Conservation (phyloP, 1,140 invertebrate genomes). For the Saccostrea cuccullata region DNA sequence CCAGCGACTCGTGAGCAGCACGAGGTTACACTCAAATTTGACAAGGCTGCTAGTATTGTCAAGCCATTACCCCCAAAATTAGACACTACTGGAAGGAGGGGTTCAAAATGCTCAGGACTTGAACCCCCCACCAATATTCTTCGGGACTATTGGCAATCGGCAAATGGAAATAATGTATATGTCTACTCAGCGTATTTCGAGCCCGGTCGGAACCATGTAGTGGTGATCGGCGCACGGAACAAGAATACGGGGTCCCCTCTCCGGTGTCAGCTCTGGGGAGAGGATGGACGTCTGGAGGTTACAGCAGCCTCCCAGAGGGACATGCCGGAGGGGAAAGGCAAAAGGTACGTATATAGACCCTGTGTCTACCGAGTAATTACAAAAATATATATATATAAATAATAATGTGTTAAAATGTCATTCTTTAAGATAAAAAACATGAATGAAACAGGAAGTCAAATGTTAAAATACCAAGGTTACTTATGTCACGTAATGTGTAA, state of each 20-base stretch:
- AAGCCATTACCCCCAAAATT: background rate
- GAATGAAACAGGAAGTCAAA: too few relatives aligned
- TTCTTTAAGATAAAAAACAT: too few relatives aligned
- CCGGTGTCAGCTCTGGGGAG: conserved; percentile 15
- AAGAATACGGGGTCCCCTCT: background rate
- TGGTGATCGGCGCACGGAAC: conserved; percentile 11
- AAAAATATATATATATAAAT: too few relatives aligned
- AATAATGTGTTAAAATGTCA: too few relatives aligned
- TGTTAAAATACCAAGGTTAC: too few relatives aligned
- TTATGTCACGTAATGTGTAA: too few relatives aligned
- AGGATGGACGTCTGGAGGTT: background rate
- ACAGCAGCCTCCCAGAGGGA: background rate
- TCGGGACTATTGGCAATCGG: background rate
- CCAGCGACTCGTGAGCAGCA: background rate
- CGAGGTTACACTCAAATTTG: background rate
- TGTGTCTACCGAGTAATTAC: too few relatives aligned
- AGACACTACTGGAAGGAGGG: conserved; percentile 50
- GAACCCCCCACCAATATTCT: background rate
- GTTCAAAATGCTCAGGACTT: conserved; percentile 40
- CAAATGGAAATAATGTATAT: background rate
- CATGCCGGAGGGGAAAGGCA: conserved; percentile 26
- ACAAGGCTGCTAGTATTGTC: background rate
- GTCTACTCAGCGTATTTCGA: conserved; percentile 16
- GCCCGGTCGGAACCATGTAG: background rate
- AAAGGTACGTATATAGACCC: background rate